A percentile compares a stretch with the other conserved stretches of the same genome.
Evolutionary conservation across 2,113 vertebrate genomes (phyloP).

Genomic region (Turdus rufiventris): DNA sequence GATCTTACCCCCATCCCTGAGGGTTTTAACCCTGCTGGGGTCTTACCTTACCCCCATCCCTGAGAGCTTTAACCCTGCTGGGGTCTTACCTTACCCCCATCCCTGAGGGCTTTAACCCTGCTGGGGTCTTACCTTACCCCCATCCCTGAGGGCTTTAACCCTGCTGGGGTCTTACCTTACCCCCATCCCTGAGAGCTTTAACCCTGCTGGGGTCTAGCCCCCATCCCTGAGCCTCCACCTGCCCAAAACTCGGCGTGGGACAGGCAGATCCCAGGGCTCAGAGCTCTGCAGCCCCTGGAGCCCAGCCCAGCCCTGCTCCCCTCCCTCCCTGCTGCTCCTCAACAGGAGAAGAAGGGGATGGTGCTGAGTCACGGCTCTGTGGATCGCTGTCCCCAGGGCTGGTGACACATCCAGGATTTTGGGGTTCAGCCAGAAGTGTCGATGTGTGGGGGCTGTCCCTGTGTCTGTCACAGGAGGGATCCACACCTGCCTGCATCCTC

Average conservation of each 20-base stretch:
- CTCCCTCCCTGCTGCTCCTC: neutral
- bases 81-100: neutral
- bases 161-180: neutral
- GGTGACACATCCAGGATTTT: neutral
- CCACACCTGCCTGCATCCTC: neutral
- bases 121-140: neutral
- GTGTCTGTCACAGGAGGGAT: accelerated
- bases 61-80: accelerated
- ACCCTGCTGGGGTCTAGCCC: neutral
- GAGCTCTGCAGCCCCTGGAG: neutral
- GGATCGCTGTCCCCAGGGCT: neutral
- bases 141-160: accelerated
- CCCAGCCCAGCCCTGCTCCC: neutral
- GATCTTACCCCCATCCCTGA: accelerated
- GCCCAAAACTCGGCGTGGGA: neutral
- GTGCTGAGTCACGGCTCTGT: neutral
- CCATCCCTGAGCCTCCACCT: accelerated
- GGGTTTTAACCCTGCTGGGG: neutral
- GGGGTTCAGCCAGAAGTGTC: neutral
- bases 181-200: neutral
- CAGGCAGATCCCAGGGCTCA: accelerated
- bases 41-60: neutral
- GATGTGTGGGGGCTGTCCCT: accelerated
- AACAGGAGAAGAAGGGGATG: neutral
- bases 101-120: accelerated